A percentile compares a stretch with the other conserved stretches of the same genome.
phyloP scores from a whole-genome alignment of 2,888 invertebrate genomes.

The Diloba caeruleocephala region DNA sequence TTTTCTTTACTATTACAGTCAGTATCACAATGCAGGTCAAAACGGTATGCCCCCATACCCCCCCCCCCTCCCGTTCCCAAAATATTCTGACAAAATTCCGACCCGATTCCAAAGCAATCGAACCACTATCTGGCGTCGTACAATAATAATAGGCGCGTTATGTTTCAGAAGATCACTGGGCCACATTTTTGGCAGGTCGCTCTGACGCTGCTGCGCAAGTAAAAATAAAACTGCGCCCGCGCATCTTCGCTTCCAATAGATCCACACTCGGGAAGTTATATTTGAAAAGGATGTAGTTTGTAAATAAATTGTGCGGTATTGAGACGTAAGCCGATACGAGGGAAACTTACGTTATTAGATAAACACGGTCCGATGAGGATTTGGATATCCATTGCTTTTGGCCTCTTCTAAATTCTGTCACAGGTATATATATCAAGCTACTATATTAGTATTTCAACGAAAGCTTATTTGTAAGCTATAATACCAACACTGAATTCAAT shows the following conservation, averaged over 20 bases:
- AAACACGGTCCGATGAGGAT: background rate
- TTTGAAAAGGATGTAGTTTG: slow-evolving; percentile 15
- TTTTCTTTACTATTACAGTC: too few species aligned
- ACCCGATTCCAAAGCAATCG: slow-evolving; percentile 29
- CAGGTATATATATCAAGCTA: too few species aligned
- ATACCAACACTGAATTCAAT: too few species aligned
- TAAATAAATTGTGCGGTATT: slow-evolving; percentile 24
- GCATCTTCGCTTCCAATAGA: slow-evolving; percentile 49
- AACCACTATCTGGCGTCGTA: slow-evolving; percentile 30
- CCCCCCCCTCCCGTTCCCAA: slow-evolving; percentile 1
- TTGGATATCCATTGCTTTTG: too few species aligned
- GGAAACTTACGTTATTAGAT: background rate
- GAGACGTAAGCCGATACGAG: slow-evolving; percentile 18
- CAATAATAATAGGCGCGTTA: slow-evolving; percentile 53
- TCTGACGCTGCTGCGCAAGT: slow-evolving; percentile 54
- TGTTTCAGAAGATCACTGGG: slow-evolving; percentile 79
- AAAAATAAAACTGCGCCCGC: slow-evolving; percentile 58
- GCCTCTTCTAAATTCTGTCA: too few species aligned
- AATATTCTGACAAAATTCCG: slow-evolving; percentile 11
- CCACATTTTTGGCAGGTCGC: slow-evolving; percentile 84
- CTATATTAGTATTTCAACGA: too few species aligned
- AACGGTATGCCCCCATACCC: background rate
- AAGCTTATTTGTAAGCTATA: too few species aligned
- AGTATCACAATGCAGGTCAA: too few species aligned
- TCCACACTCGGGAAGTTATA: slow-evolving; percentile 43